Conservation (phyloP, 2,797 vertebrate species). For the Gymnodraco acuticeps region DNA sequence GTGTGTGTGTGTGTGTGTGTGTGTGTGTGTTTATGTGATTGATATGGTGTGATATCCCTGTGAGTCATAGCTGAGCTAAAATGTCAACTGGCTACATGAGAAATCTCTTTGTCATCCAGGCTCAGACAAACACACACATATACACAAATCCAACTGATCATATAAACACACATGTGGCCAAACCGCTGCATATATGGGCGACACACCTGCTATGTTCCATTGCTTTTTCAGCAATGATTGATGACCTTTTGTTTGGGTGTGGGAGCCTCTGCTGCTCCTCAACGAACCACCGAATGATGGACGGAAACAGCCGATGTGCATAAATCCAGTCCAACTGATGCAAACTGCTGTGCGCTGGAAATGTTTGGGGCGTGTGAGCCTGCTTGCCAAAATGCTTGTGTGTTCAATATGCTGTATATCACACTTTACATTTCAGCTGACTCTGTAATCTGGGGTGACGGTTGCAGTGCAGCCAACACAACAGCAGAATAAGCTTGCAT, state of each 20-base stretch:
- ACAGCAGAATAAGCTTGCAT: constrained; percentile 54
- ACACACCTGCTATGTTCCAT: constrained; percentile 81
- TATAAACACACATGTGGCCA: constrained; percentile 66
- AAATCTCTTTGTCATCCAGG: constrained; percentile 23
- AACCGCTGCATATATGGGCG: constrained; percentile 61
- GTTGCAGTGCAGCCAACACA: constrained; percentile 51
- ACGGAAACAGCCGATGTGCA: constrained; percentile 58
- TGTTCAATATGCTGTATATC: constrained; percentile 67
- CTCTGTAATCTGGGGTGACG: constrained; percentile 56
- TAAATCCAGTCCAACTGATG: constrained; percentile 43
- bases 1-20: constrained; percentile 64
- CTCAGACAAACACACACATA: constrained; percentile 29
- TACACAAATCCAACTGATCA: constrained; percentile 44
- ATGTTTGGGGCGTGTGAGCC: constrained; percentile 56
- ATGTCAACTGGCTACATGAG: constrained; percentile 84
- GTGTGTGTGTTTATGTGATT: constrained; percentile 73
- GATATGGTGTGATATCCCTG: constrained; percentile 84
- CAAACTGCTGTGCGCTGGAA: constrained; percentile 66
- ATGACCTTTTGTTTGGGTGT: constrained; percentile 80
- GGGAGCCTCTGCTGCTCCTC: constrained; percentile 57
- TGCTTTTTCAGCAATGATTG: constrained; percentile 80
- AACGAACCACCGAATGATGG: constrained; percentile 58
- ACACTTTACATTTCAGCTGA: constrained; percentile 73
- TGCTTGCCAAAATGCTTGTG: constrained; percentile 58
- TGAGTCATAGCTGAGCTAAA: constrained; percentile 85